These are phyloP conservation scores for Cybosia mesomella DNA, from an alignment of 2,888 invertebrate species.

Conservation along the genomic window DNA sequence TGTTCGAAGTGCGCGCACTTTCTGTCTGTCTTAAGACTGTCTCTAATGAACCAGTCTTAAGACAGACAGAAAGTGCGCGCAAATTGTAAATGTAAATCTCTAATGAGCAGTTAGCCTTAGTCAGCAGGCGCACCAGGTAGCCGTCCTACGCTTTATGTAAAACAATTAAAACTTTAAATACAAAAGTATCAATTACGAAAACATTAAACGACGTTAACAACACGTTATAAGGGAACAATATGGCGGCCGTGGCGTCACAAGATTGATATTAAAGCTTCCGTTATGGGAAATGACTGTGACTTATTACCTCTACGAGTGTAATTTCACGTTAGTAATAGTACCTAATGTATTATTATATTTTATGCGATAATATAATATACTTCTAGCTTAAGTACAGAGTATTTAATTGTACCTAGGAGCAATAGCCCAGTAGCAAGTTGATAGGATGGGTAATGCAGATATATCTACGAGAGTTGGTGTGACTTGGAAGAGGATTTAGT, in stretches of 20 bases:
- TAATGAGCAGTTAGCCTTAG: too few relatives aligned
- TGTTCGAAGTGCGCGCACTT: too few relatives aligned
- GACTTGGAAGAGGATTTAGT: too few relatives aligned
- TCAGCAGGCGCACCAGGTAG: too few relatives aligned
- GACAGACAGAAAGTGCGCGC: too few relatives aligned
- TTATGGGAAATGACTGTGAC: neutral
- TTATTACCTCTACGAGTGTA: slow-evolving; percentile 1
- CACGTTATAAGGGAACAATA: slow-evolving; percentile 10
- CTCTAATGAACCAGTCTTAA: too few relatives aligned
- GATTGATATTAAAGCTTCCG: slow-evolving; percentile 14
- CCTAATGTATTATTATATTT: neutral
- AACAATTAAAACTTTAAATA: slow-evolving; percentile 12
- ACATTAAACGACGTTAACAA: slow-evolving; percentile 8
- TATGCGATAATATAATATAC: neutral
- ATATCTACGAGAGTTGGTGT: too few relatives aligned
- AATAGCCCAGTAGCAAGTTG: too few relatives aligned
- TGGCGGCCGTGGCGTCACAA: slow-evolving; percentile 8
- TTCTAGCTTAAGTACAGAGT: neutral
- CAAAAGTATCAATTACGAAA: neutral
- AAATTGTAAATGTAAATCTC: too few relatives aligned
- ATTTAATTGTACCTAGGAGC: neutral
- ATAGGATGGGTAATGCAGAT: too few relatives aligned
- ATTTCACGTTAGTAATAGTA: slow-evolving; percentile 6
- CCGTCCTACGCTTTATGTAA: too few relatives aligned
- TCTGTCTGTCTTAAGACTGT: too few relatives aligned